Evolutionary conservation across 2,797 vertebrate species (phyloP), one percentile per base, ranked within the genome.

Genomic region (Fistularia tabacaria): DNA sequence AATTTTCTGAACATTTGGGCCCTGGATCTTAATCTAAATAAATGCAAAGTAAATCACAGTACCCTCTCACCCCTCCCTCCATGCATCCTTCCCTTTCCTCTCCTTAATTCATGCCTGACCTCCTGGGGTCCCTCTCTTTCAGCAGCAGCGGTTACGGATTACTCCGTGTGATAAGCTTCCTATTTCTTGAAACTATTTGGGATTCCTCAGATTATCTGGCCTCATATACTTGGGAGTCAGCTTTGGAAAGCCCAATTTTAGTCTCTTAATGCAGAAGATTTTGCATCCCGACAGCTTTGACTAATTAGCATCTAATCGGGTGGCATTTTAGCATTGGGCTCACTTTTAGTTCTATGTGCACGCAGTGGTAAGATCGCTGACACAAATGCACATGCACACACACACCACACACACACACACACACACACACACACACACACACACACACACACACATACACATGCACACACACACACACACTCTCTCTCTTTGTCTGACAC

Each of bases 141-240:
- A 77, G 59, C 55, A 77, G 78, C 73, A 82, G 79, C 52, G 36
- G 72, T 81, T 79, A 63, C 36, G 67, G 91, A 92, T 93, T 91
- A 92, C 59, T 75, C 63, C 85, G 88, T 91, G 90, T 92, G 87
- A 91, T 93, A 93, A 94, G 82, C 90, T 82, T 81, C 89, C 91
- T 84, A 87, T 90, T 90, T 88, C 81, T 90, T 81, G 70, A 91
- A 88, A 91, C 90, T 88, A 82, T 88, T 84, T 87, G 68, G 81
- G 90, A 91, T 93, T 91, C 77, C 75, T 72, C 73, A 72, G 85
- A 87, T 93, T 91, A 93, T 89, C 86, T 71, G 63, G 66, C 85
- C 88, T 85, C 89, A 88, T 87, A 85, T 88, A 76, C 77, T 69
- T 59, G 47, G 74, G 79, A 86, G 82, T 74, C 62, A 67, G 78